Base-by-base conservation (phyloP, 2,888 invertebrate species). In the Liodrosophila aerea region DNA sequence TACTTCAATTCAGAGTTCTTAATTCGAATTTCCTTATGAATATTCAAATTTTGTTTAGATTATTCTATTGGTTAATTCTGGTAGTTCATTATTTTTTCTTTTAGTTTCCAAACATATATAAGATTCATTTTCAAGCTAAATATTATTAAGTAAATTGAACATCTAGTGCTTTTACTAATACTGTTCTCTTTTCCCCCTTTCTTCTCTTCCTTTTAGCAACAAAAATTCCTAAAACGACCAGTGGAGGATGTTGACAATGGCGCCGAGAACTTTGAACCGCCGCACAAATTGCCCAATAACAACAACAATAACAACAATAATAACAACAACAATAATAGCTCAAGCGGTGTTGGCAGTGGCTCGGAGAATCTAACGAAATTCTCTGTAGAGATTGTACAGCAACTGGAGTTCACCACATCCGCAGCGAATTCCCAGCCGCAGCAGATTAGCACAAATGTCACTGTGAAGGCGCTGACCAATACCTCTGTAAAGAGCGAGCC, bases 351-450 rank as follows among this genome's bases (percentile, higher is more conserved):
- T 44, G 69, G 71, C 64, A 83, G 83, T 64, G 86, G 86, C 59
- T 88, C 90, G 18, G 91, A 91, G 78, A 89, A 90, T 87, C 88
- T 91, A 87, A 93, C 93, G 65, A 96, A 96, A 89, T 96, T 97
- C 91, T 96, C 96, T 3, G 96, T 97, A 64, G 96, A 97, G 91
- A 97, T 97, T 82, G 97, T 97, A 15, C 97, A 97, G 89, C 97
- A 96, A 89, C 91, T 96, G 51, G 96, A 97, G 89, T 97, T 97
- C 88, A 96, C 96, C 66, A 96, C 96, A 36, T 95, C 95, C 41
- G 95, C 95, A 49, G 95, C 95, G 41, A 96, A 95, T 87, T 95
- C 95, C 5, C 96, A 96, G 87, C 95, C 96, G 49, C 96, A 96
- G 87, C 96, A 96, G 90, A 97, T 97, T 75, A 95, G 94, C 86